phyloP scores from a whole-genome alignment of 2,797 vertebrate species.

The Macropus fuliginosus region DNA sequence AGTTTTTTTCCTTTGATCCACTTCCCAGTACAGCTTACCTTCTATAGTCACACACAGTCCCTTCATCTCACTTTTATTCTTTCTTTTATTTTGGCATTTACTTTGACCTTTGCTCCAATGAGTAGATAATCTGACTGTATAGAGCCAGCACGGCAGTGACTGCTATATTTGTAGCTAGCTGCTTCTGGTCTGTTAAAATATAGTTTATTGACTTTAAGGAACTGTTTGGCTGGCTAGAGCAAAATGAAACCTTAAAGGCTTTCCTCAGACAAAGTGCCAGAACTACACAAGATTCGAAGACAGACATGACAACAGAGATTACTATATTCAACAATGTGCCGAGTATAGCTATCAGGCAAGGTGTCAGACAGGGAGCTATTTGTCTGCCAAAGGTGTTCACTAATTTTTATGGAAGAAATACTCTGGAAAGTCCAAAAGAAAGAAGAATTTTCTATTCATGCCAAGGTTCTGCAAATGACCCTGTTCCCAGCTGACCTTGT shows the following conservation, averaged over 20 bases:
- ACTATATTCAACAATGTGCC: neutral
- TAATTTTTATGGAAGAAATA: neutral
- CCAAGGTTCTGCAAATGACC: neutral
- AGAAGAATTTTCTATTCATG: neutral
- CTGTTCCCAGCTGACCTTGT: neutral
- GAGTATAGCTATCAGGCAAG: neutral
- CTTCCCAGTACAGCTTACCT: neutral
- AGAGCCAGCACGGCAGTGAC: neutral
- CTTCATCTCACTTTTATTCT: neutral
- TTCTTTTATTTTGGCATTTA: neutral
- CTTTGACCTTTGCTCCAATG: neutral
- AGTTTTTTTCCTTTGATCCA: neutral
- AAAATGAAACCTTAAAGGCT: neutral
- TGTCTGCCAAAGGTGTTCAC: neutral
- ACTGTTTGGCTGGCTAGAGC: neutral
- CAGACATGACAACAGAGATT: neutral
- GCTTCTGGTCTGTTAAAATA: neutral
- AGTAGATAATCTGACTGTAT: neutral
- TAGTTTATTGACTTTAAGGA: neutral
- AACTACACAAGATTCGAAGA: neutral
- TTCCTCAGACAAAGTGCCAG: neutral
- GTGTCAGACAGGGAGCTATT: neutral
- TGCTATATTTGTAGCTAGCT: neutral
- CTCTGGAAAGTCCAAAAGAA: neutral
- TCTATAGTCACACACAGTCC: neutral